Evolutionary conservation across 1,140 invertebrate species (phyloP).

Genomic region (Trigoniulus corallinus): DNA sequence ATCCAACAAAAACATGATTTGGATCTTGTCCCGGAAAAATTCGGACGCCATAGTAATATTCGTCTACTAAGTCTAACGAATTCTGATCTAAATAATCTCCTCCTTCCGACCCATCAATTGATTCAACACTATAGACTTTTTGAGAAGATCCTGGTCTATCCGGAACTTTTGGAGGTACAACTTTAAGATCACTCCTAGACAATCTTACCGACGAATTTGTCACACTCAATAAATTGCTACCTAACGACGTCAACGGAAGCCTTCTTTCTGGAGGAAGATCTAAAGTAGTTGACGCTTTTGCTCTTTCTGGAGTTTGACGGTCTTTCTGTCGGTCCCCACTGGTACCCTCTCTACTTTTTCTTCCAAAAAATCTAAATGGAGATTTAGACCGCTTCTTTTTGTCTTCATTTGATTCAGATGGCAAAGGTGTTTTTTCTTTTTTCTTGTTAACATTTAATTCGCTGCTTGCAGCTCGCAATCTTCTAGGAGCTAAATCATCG

Average conservation of each 20-base stretch:
- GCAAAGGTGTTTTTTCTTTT: conserved; percentile 12
- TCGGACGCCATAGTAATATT: conserved; percentile 87
- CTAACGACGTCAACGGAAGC: conserved; percentile 21
- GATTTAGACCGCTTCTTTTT: conserved; percentile 65
- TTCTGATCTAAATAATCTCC: conserved; percentile 60
- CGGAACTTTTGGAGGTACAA: conserved; percentile 43
- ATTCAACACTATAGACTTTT: conserved; percentile 1
- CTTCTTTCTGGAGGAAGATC: conserved; percentile 15
- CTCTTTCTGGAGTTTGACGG: conserved; percentile 49
- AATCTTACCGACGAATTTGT: conserved; percentile 31
- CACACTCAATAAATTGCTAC: conserved; percentile 17
- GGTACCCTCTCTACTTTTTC: conserved; percentile 46
- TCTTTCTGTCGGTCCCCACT: conserved; percentile 38
- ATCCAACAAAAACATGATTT: conserved; percentile 92
- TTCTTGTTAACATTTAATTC: conserved; percentile 44
- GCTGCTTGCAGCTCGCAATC: conserved; percentile 51
- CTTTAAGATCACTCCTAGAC: conserved; percentile 19
- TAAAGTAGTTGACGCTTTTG: conserved; percentile 15
- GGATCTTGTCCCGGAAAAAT: conserved; percentile 96
- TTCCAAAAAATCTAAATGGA: conserved; percentile 73
- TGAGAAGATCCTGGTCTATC: conserved; percentile 35
- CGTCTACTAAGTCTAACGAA: conserved; percentile 83
- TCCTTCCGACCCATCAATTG: conserved; percentile 48
- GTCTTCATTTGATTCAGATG: conserved; percentile 42
- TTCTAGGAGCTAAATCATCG: too few species aligned